Base-by-base conservation (phyloP, 2,888 invertebrate species). In the Rhingia campestris region DNA sequence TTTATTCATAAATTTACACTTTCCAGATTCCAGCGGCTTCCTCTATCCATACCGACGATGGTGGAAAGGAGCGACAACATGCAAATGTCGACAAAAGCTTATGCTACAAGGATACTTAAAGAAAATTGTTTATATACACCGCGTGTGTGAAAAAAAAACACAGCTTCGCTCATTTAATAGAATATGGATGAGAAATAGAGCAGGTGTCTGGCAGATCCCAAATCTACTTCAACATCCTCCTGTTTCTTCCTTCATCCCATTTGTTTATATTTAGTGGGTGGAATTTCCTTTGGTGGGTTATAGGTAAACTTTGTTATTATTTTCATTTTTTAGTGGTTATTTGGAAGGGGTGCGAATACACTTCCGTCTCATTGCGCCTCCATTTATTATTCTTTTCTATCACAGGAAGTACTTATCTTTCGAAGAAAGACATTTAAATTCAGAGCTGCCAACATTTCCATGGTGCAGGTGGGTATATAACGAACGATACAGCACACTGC, bases 121-220 rank as follows among this genome's bases (percentile, higher is more conserved):
- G 37, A 45, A 75, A 41, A 51, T 22, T 22, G 22, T 22, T 22
- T 22, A 41, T 4, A n/a, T 41, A 10, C 4, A 47, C 6, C 5
- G 35, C 41, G 61, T 33, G 39, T 47, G 61, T 33, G 39, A 53
- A 47, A 74, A 33, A 54, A 73, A 66, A 66, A 54, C 35, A 80
- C 59, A 61, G 14, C 73, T 63, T 69, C 61, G 51, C 74, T 59
- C 74, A 79, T 84, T 84, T 79, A 79, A 84, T 84, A 66, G 79
- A 84, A 84, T 84, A 79, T 84, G 79, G 74, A 84, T 84, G 82
- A 84, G 82, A 84, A 84, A 79, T 74, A 79, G 74, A 54, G 74
- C 82, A 84, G 82, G 82, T 84, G 82, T 67, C 47, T 69, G 76
- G n/a, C n/a, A 41, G 63, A 49, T 32, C 12, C 54, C n/a, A 56